Conservation (phyloP, 2,797 vertebrate genomes). For the Oreochromis grahami region DNA sequence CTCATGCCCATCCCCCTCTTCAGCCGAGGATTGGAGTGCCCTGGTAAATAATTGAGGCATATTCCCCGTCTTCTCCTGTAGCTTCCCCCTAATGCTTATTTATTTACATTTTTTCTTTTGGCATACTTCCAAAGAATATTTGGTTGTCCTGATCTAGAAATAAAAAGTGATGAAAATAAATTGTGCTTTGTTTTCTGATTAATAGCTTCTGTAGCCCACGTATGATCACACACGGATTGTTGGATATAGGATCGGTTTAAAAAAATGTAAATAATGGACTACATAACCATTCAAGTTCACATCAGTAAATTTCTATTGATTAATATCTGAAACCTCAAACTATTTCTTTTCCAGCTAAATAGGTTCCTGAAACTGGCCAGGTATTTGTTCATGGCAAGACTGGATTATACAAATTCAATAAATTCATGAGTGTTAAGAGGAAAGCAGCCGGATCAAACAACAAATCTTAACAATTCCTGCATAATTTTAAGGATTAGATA, state of each 20-base stretch:
- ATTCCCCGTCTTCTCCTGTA: slow-evolving; percentile 18
- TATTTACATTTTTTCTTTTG: not conserved
- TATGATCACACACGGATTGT: not conserved
- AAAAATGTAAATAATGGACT: not conserved
- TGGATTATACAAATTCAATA: not conserved
- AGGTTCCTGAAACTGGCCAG: not conserved
- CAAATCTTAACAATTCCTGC: not conserved
- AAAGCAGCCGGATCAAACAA: not conserved
- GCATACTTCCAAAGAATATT: not conserved
- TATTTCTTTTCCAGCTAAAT: not conserved
- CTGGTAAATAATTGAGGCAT: slow-evolving; percentile 70
- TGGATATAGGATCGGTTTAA: not conserved
- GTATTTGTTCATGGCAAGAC: not conserved
- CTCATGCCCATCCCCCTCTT: slow-evolving; percentile 46
- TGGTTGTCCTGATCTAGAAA: not conserved
- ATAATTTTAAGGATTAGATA: not conserved
- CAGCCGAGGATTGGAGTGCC: slow-evolving; percentile 43
- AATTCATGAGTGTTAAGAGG: not conserved
- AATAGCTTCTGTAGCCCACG: not conserved
- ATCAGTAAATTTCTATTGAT: not conserved
- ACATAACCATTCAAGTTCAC: not conserved
- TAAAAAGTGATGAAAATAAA: not conserved
- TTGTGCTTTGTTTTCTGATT: not conserved
- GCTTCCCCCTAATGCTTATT: not conserved
- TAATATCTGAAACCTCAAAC: not conserved